Evolutionary conservation across 2,888 invertebrate species (phyloP), one percentile per base, ranked within the genome.

Genomic region (Amphipyra tragopoginis): DNA sequence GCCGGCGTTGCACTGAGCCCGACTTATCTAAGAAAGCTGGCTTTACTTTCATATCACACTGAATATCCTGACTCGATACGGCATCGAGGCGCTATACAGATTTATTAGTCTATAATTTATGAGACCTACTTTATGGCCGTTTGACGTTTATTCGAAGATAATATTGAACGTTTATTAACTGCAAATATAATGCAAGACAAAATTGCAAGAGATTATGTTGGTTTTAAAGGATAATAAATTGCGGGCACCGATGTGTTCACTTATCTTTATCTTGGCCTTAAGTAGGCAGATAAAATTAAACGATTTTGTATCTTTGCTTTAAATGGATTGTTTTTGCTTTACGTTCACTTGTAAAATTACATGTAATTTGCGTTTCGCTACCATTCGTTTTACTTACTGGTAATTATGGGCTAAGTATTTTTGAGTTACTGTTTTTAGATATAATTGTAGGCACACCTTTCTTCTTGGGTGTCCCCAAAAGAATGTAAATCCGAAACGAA

Each of bases 21-120:
- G 86, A 84, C 88, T 91, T 93, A 91, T 92, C 90, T 90, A 83
- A 86, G 86, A 87, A 87, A 86, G 86, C 86, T 86, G 85, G 86
- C 86, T 88, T 84, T 87, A 83, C 87, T 83, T 85, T 80, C 83
- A 83, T 86, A 86, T 88, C 89, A 85, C 80, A 83, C 84, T 86
- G 86, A 87, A 89, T 90, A 91, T 89, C 86, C 82, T 73, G 72
- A 80, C 65, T 71, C 82, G 87, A 88, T 86, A 86, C 83, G 80
- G 82, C 83, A 85, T 75, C 81, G 75, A 81, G 75, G 78, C 79
- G 75, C 68, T 74, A 64, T 66, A 77, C 76, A 77, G 84, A 85
- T 86, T 85, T 86, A 86, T 85, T 81, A 79, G 80, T 80, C 74
- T 75, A 77, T 84, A 83, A 83, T 81, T 79, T 79, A 81, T 77